Conservation (phyloP, 2,888 invertebrate genomes). For the Pterostichus madidus region DNA sequence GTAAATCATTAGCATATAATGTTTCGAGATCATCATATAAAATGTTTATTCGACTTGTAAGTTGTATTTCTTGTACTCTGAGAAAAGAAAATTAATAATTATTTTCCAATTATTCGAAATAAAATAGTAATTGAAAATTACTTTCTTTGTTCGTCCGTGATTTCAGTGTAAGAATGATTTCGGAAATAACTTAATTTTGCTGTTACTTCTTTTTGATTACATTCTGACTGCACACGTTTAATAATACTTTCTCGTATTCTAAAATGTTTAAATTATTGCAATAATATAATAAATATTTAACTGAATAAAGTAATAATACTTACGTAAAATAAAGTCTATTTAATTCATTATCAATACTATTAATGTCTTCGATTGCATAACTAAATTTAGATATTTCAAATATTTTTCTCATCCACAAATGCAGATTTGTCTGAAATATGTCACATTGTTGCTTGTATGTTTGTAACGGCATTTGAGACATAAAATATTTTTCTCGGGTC, state of each 20-base stretch:
- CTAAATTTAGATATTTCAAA: conserved; percentile 41
- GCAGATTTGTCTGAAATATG: conserved; percentile 41
- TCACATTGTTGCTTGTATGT: conserved; percentile 48
- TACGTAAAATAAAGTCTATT: conserved; percentile 56
- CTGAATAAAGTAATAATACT: conserved; percentile 25
- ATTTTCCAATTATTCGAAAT: neutral
- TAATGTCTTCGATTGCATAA: conserved; percentile 16
- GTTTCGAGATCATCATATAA: conserved; percentile 45
- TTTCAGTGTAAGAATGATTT: conserved; percentile 27
- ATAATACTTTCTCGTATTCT: conserved; percentile 45
- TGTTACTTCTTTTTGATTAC: conserved; percentile 51
- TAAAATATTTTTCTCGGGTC: conserved; percentile 45
- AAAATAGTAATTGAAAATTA: conserved; percentile 2
- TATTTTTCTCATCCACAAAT: conserved; percentile 59
- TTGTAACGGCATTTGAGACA: conserved; percentile 57
- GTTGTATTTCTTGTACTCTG: conserved; percentile 54
- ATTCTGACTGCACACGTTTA: conserved; percentile 52
- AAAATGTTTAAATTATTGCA: conserved; percentile 11
- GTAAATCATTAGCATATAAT: conserved; percentile 45
- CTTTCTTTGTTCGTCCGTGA: conserved; percentile 25
- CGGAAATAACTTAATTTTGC: conserved; percentile 45
- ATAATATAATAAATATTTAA: neutral
- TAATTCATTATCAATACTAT: conserved; percentile 48
- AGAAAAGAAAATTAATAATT: conserved; percentile 13
- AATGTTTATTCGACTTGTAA: conserved; percentile 47